These are phyloP conservation scores for Drosophila maculinotata DNA, from an alignment of 2,888 invertebrate genomes.

Conservation along the genomic window DNA sequence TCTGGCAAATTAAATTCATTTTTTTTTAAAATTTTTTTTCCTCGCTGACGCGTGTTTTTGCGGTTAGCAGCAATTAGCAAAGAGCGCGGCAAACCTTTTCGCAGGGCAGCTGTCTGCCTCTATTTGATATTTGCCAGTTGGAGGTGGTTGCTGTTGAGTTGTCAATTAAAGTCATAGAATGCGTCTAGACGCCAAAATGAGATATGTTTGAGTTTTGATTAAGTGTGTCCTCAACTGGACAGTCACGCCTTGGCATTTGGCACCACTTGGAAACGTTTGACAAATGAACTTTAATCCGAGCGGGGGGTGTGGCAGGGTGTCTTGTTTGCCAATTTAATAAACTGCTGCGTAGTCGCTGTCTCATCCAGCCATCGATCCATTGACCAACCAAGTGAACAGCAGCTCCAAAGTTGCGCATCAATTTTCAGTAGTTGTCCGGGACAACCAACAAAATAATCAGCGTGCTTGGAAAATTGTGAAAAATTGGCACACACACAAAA, in stretches of 20 bases:
- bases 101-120: no score
- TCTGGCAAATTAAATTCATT: slow-evolving; percentile 58
- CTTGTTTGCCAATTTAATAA: slow-evolving; percentile 74
- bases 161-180: slow-evolving; percentile 62
- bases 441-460: slow-evolving; percentile 62
- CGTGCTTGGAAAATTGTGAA: slow-evolving; percentile 45
- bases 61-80: slow-evolving; percentile 71
- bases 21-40: slow-evolving; percentile 4
- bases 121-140: no score
- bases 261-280: slow-evolving; percentile 34
- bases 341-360: slow-evolving; percentile 57
- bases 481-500: slow-evolving; percentile 39
- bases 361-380: slow-evolving; percentile 28
- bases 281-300: slow-evolving; percentile 51
- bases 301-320: neutral
- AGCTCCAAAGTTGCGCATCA: slow-evolving; percentile 52
- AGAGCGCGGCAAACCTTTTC: no score
- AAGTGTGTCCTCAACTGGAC: slow-evolving; percentile 31
- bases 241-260: slow-evolving; percentile 35
- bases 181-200: slow-evolving; percentile 63
- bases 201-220: slow-evolving; percentile 6
- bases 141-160: slow-evolving; percentile 17
- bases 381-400: slow-evolving; percentile 64
- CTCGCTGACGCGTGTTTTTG: slow-evolving; percentile 50
- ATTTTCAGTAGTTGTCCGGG: slow-evolving; percentile 73